phyloP scores from a whole-genome alignment of 2,113 vertebrate genomes.

The Poecile atricapillus region DNA sequence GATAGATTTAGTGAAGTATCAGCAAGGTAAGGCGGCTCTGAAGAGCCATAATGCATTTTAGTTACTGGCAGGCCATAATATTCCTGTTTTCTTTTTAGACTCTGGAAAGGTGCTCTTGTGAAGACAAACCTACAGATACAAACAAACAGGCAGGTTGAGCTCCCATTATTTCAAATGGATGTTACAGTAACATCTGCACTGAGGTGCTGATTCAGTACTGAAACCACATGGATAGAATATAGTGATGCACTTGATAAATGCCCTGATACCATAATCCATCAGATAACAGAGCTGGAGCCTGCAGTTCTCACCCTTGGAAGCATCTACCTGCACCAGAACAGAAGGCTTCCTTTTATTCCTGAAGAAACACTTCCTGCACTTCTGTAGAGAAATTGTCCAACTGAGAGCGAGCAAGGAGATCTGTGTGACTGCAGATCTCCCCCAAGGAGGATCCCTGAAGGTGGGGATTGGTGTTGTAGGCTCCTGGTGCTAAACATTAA shows the following conservation, averaged over 20 bases:
- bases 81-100: neutral
- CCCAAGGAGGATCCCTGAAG: neutral
- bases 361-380: neutral
- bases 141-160: neutral
- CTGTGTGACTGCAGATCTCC: neutral
- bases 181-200: neutral
- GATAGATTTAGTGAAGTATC: neutral
- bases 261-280: neutral
- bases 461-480: neutral
- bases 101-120: neutral
- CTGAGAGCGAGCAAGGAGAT: neutral
- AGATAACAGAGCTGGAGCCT: neutral
- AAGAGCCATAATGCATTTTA: neutral
- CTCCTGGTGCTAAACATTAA: neutral
- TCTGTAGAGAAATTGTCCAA: neutral
- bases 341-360: neutral
- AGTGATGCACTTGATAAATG: neutral
- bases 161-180: neutral
- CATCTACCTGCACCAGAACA: neutral
- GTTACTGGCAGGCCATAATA: neutral
- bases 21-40: neutral
- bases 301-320: neutral
- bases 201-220: neutral
- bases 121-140: neutral
- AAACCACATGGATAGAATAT: accelerated